Conservation (phyloP, 2,888 invertebrate genomes). For the Orchestes rusci region DNA sequence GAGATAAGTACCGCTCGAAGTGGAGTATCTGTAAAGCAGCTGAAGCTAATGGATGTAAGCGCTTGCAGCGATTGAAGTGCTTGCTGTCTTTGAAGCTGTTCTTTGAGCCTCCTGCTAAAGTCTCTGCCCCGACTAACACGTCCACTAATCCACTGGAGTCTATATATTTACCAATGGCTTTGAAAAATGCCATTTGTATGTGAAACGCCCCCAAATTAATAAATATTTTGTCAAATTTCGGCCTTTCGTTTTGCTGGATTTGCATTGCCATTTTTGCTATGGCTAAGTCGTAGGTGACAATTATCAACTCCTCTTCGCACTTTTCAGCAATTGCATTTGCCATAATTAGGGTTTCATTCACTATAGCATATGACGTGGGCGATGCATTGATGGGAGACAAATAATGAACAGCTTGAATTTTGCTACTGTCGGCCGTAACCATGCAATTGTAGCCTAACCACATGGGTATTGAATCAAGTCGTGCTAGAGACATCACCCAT, state of each 20-base stretch:
- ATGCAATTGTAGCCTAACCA: slow-evolving; percentile 33
- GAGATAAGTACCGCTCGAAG: too few species aligned
- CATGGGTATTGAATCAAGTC: slow-evolving; percentile 29
- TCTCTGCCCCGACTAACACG: too few species aligned
- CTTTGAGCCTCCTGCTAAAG: too few species aligned
- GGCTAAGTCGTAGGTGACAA: slow-evolving; percentile 35
- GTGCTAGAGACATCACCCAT: too few species aligned
- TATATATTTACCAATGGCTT: slow-evolving; percentile 25
- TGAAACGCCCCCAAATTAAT: slow-evolving; percentile 33
- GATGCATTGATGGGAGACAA: slow-evolving; percentile 33
- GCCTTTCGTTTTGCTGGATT: slow-evolving; percentile 29
- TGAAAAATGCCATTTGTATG: slow-evolving; percentile 30
- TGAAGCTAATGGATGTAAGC: too few species aligned
- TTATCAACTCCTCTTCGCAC: slow-evolving; percentile 23
- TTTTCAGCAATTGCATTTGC: slow-evolving; percentile 28
- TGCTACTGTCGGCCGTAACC: slow-evolving; percentile 18
- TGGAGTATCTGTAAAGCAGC: too few species aligned
- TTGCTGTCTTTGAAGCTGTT: too few species aligned
- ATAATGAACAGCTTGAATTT: slow-evolving; percentile 30
- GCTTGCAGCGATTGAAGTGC: too few species aligned
- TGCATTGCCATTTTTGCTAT: slow-evolving; percentile 31
- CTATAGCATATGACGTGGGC: slow-evolving; percentile 31
- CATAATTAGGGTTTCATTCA: slow-evolving; percentile 29
- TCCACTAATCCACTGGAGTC: too few species aligned
- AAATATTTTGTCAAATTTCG: slow-evolving; percentile 33